Conservation (phyloP, 2,888 invertebrate genomes). For the Epinotia demarniana region DNA sequence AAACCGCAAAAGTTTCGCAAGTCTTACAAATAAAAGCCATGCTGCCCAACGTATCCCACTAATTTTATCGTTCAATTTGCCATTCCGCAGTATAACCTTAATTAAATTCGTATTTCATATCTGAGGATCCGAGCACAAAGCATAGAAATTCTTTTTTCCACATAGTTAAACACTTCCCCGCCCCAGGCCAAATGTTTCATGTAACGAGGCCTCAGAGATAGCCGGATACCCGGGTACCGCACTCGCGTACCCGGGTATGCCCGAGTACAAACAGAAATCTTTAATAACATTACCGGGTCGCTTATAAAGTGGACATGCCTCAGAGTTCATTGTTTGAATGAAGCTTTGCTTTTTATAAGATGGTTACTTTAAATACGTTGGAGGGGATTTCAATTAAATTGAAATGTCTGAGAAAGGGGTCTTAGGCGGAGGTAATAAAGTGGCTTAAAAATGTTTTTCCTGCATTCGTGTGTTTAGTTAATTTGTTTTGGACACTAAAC, state of each 20-base stretch:
- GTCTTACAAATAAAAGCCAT: neutral
- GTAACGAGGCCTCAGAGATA: conserved; percentile 54
- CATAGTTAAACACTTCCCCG: conserved; percentile 69
- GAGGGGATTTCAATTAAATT: conserved; percentile 22
- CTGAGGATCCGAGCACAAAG: conserved; percentile 58
- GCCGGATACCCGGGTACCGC: conserved; percentile 38
- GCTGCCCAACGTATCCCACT: conserved; percentile 32
- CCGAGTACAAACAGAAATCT: conserved; percentile 48
- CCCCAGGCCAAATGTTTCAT: conserved; percentile 64
- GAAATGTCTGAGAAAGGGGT: conserved; percentile 9
- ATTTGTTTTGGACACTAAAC: neutral
- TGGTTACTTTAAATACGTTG: conserved; percentile 14
- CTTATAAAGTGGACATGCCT: conserved; percentile 41
- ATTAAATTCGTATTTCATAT: conserved; percentile 78
- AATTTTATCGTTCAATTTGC: conserved; percentile 65
- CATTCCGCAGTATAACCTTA: conserved; percentile 63
- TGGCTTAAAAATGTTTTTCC: neutral
- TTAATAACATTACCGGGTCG: conserved; percentile 50
- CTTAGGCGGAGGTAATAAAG: conserved; percentile 3
- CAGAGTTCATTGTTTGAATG: conserved; percentile 40
- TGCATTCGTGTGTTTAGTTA: neutral
- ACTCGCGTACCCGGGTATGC: conserved; percentile 3
- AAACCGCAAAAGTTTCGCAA: neutral
- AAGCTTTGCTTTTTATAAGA: conserved; percentile 34
- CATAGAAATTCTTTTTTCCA: conserved; percentile 67